Conservation (phyloP, 92 coral and sea anemone genomes). For the Metridium senile region DNA sequence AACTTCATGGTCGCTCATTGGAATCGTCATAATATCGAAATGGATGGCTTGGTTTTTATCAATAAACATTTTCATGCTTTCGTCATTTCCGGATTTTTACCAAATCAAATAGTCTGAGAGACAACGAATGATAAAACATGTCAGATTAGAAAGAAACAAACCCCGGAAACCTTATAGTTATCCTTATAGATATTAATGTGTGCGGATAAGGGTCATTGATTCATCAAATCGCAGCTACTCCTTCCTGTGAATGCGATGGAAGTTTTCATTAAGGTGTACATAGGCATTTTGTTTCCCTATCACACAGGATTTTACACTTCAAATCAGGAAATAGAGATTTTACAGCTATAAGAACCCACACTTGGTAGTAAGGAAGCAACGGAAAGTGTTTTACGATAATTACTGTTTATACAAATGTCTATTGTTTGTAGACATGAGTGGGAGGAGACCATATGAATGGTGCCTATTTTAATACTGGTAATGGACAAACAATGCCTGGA, state of each 20-base stretch:
- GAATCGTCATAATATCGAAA: background rate
- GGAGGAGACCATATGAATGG: constrained; percentile 11
- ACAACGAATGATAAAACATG: background rate
- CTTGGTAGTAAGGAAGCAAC: background rate
- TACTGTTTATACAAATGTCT: background rate
- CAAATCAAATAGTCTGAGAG: background rate
- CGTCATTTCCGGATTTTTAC: constrained; percentile 19
- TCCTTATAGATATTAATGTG: background rate
- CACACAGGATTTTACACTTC: background rate
- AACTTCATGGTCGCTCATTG: no score
- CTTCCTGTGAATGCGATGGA: no score
- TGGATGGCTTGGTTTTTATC: background rate
- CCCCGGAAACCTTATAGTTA: background rate
- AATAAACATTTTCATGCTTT: background rate
- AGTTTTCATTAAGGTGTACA: no score
- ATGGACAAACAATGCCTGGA: background rate
- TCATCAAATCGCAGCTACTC: no score
- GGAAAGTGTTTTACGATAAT: background rate
- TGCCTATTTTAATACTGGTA: background rate
- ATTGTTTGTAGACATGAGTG: background rate
- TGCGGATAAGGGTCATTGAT: background rate
- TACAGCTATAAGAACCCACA: background rate
- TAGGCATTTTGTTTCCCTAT: no score
- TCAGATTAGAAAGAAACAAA: background rate
- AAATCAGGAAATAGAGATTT: constrained; percentile 9